Evolutionary conservation across 1,140 invertebrate genomes (phyloP), one percentile per base, ranked within the genome.

Genomic region (Camponotus pennsylvanicus): DNA sequence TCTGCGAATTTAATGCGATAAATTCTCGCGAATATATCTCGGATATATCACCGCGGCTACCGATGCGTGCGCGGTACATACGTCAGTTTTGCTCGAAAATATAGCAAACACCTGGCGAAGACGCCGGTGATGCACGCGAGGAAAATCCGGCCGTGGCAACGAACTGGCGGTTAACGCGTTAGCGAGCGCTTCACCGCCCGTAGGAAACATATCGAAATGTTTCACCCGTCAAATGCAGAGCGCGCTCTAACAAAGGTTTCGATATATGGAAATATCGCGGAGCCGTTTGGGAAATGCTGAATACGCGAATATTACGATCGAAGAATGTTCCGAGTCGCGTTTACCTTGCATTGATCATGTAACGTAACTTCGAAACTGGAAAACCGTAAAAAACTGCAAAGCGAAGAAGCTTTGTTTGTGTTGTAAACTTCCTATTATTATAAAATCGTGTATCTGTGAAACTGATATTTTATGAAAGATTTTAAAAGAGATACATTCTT

Each of bases 141-240:
- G 27, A 57, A 61, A 61, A 42, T 2, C 27, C n/a, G 13, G 5
- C 11, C 40, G 37, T 13, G 40, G 27, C 40, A 45, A 71, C 11
- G 52, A 73, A 61, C 79, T 18, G 45, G 79, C 32, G 69, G 79
- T 83, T 73, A 75, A 49, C 55, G 40, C 42, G 79, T 63, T 83
- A 63, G 40, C 67, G 49, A 3, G 7, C 55, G 32, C 79, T 75
- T 82, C n/a, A 8, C 11, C 40, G 45, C 13, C 55, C 32, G 67
- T 82, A 45, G 52, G 64, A 73, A 45, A 82, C 71, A 45, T 83
- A 61, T 75, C 55, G 79, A 83, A 83, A 83, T 61, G 69, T 75
- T 42, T 27, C 69, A 57, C 21, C 69, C 52, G 59, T 83, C 79
- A 83, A 75, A 83, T n/a, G 57, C 79, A 83, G 79, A 34, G 34